These are phyloP conservation scores for Sycophila sp. DNA, from an alignment of 1,140 invertebrate genomes.

Conservation along the genomic window DNA sequence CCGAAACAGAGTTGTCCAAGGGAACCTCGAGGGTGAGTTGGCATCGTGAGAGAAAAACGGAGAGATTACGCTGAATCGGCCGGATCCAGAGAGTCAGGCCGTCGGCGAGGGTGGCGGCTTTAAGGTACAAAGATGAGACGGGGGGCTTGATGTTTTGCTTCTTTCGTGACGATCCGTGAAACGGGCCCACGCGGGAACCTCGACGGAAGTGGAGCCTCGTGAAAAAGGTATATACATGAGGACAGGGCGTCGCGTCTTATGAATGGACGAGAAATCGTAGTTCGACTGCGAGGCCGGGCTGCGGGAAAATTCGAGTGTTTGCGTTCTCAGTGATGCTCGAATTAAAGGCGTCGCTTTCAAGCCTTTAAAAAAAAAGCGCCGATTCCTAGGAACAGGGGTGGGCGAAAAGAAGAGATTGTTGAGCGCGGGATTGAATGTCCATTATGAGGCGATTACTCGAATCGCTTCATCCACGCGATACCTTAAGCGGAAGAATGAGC, in stretches of 20 bases:
- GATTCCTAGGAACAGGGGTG: background rate
- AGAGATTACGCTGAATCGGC: background rate
- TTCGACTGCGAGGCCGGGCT: background rate
- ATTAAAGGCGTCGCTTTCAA: constrained; percentile 12
- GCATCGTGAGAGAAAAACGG: constrained; percentile 16
- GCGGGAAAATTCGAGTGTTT: constrained; percentile 36
- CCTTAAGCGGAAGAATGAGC: background rate
- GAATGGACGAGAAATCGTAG: background rate
- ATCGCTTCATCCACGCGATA: background rate
- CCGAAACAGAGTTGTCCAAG: background rate
- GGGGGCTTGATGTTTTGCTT: constrained; percentile 30
- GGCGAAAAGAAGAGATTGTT: no score
- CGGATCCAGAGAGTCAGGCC: background rate
- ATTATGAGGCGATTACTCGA: background rate
- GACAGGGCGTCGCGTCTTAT: background rate
- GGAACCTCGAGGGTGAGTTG: background rate
- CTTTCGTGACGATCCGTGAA: constrained; percentile 25
- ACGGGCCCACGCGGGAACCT: constrained; percentile 15
- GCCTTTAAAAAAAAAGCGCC: background rate
- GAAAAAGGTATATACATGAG: background rate
- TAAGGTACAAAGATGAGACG: constrained; percentile 24
- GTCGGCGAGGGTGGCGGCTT: constrained; percentile 9
- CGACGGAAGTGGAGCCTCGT: constrained; percentile 12
- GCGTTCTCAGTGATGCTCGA: constrained; percentile 32
- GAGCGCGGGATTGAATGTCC: background rate